Base-by-base conservation (phyloP, 35 echinoderm and acorn worm species). In the Diadema setosum region DNA sequence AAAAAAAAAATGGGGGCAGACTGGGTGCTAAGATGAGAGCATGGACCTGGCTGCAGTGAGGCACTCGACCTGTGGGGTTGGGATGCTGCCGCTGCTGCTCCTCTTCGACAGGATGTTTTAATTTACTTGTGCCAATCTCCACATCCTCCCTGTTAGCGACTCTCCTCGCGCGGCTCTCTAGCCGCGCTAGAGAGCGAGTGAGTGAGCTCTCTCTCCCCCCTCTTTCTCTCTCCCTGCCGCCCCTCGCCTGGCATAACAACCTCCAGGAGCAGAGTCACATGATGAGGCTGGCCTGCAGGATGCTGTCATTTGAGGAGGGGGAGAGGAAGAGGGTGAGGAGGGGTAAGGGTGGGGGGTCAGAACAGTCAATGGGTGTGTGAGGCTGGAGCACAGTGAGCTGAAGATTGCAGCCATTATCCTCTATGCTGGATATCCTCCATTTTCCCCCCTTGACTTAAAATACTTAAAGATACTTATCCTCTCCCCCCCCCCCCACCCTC, bases 61-160 rank as follows among this genome's bases (percentile, higher is more conserved):
- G 16, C 21, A 33, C 37, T 67, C 30, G 63, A 67, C 27, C 63
- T 34, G n/a, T n/a, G 25, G 73, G 40, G 35, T 78, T 78, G 73
- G 73, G 73, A 78, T 78, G 73, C 34, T 41, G 30, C 27, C 67
- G 30, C n/a, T 18, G 11, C 25, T 67, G n/a, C n/a, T n/a, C n/a
- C n/a, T n/a, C n/a, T n/a, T n/a, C n/a, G 24, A 78, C 73, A 78
- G 73, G 73, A 78, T 78, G 73, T 78, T 35, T 41, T 36, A 78
- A 78, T 78, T 78, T 78, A 78, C 73, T 36, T 41, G 1, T 44
- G 73, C 73, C 73, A 44, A 78, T 78, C 73, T 78, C 40, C 44
- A 78, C 73, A 78, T 78, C 73, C 73, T 78, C 73, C 73, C 73
- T 78, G 73, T 44, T 67, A 67, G 63, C 63, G 24, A 67, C 63